Percentiles rank a stretch among this genome's conserved stretches.
Evolutionary conservation across 1,140 invertebrate genomes (phyloP).

Genomic region (Calephelis virginiensis): DNA sequence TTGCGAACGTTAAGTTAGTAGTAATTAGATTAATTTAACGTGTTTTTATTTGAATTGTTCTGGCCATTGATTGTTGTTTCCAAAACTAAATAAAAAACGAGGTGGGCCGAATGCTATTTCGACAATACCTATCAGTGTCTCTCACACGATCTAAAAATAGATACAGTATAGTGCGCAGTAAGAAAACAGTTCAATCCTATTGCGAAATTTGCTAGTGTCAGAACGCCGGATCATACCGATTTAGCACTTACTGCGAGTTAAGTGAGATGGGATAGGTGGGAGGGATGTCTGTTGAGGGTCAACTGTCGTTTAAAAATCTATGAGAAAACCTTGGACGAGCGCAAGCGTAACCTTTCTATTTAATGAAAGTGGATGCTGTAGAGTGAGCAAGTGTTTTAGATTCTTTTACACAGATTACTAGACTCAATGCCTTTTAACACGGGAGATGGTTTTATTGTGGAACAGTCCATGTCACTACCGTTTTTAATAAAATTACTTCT

Average conservation of each 20-base stretch:
- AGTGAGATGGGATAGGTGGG: slow-evolving; percentile 19
- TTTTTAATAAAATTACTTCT: too few relatives aligned
- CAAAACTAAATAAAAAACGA: neutral
- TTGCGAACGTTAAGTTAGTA: too few relatives aligned
- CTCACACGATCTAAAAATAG: slow-evolving; percentile 13
- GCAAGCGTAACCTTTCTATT: slow-evolving; percentile 21
- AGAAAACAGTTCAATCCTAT: slow-evolving; percentile 32
- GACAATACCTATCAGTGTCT: neutral
- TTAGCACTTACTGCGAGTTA: slow-evolving; percentile 44
- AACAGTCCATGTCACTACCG: too few relatives aligned
- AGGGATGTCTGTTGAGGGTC: slow-evolving; percentile 20
- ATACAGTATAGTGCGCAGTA: slow-evolving; percentile 4
- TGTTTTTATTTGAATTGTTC: too few relatives aligned
- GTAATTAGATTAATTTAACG: too few relatives aligned
- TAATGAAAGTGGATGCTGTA: slow-evolving; percentile 11
- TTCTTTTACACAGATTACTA: neutral
- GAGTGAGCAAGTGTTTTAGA: neutral
- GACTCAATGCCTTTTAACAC: neutral
- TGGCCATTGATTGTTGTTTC: too few relatives aligned
- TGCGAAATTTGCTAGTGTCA: slow-evolving; percentile 35
- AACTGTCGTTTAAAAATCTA: slow-evolving; percentile 20
- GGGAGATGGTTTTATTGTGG: too few relatives aligned
- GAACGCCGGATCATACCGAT: slow-evolving; percentile 53
- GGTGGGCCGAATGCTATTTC: neutral
- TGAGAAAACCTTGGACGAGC: slow-evolving; percentile 33